Evolutionary conservation across 1,140 invertebrate genomes (phyloP).

Genomic region (Acromyrmex echinatior): DNA sequence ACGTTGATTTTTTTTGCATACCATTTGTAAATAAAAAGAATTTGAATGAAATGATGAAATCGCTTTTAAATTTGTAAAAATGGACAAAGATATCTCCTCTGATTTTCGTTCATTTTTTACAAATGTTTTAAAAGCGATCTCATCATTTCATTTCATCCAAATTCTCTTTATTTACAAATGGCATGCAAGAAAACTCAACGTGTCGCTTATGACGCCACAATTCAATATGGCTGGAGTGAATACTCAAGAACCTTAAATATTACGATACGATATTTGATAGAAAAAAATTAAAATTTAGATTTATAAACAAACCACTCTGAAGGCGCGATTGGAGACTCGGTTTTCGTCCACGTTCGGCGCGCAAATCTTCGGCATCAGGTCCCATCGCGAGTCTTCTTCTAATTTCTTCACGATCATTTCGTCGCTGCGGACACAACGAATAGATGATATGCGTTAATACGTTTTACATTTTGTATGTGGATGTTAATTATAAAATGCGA

Average conservation of each 20-base stretch:
- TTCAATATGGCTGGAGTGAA: no score
- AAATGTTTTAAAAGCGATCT: no score
- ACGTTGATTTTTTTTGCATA: no score
- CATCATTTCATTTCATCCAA: no score
- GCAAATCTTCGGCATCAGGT: conserved; percentile 91
- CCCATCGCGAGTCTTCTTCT: conserved; percentile 95
- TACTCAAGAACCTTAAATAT: not conserved
- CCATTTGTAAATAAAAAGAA: no score
- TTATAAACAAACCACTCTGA: conserved; percentile 91
- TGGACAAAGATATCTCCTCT: no score
- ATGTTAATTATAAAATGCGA: not conserved
- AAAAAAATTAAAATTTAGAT: conserved; percentile 11
- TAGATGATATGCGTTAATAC: not conserved
- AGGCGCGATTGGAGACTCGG: conserved; percentile 95
- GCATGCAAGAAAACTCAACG: no score
- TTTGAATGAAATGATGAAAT: no score
- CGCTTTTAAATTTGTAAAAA: no score
- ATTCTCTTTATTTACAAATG: no score
- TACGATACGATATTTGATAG: not conserved
- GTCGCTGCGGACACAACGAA: conserved; percentile 89
- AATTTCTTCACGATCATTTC: conserved; percentile 97
- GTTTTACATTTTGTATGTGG: not conserved
- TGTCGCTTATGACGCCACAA: no score
- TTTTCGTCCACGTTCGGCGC: conserved; percentile 91
- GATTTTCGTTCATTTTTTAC: no score